Evolutionary conservation across 2,888 invertebrate species (phyloP), one percentile per base, ranked within the genome.

Genomic region (Scaptomyza tumidula): DNA sequence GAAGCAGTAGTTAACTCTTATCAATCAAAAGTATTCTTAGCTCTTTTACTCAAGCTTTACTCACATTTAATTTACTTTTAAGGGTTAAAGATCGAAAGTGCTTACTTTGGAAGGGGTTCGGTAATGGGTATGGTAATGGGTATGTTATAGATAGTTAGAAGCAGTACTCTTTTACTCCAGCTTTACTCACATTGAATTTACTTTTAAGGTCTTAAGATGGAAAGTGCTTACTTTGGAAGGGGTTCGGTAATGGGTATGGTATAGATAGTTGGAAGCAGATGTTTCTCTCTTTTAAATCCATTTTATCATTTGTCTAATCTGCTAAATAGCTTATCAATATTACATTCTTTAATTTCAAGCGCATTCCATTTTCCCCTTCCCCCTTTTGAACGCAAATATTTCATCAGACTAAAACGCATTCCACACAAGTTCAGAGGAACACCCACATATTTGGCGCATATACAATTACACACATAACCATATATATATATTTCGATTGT

Each of bases 401-500:
- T 33, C 13, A 37, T 43, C 49, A 27, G 19, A 62, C 35, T 48
- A 49, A 6, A 35, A 31, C n/a, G 9, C 31, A 44, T 52, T 39
- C 19, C n/a, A 41, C 9, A 39, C n/a, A 13, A 3, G 6, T 16
- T 16, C 10, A 14, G 45, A 14, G 37, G 9, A 39, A 14, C 6
- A 14, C 16, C 43, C 37, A 41, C 29, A 60, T 37, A 53, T 39
- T 45, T 64, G 50, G 50, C 16, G 35, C 14, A n/a, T n/a, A n/a
- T n/a, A n/a, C n/a, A n/a, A n/a, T n/a, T n/a, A 52, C n/a, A 49
- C 54, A 63, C 7, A 14, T 19, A 39, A n/a, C 45, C 6, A 41
- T 4, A 48, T 11, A 46, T 39, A 43, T 49, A 35, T 68, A 54
- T 75, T 56, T 71, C 64, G 50, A 65, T 70, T 73, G 50, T 46